Conservation (phyloP, 2,113 vertebrate genomes). For the Nycticryphes semicollaris region DNA sequence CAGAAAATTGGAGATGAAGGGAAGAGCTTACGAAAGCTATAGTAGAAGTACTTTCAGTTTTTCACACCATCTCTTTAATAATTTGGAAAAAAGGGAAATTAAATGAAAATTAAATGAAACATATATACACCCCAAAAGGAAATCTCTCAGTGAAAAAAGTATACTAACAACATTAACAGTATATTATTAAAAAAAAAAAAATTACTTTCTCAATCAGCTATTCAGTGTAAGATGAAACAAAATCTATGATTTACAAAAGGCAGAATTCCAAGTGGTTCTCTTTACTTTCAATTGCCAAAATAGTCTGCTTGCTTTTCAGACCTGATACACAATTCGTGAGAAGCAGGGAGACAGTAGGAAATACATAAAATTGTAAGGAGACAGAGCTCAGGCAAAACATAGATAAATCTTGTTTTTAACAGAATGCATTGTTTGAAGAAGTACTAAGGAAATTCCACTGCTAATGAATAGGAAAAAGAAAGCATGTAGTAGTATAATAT, state of each 20-base stretch:
- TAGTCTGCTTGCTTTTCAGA: slow-evolving; percentile 16
- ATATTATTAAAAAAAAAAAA: not conserved
- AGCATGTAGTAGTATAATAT: not conserved
- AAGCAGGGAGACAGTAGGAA: not conserved
- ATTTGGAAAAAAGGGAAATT: not conserved
- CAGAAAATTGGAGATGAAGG: not conserved
- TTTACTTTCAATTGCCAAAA: slow-evolving; percentile 32
- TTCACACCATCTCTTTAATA: not conserved
- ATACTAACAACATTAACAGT: not conserved
- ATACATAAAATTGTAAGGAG: not conserved
- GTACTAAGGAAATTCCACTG: not conserved
- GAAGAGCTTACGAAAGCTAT: not conserved
- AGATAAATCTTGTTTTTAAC: not conserved
- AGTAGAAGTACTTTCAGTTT: not conserved
- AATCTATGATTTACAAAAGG: slow-evolving; percentile 20
- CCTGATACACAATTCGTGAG: not conserved
- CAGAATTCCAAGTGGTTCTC: slow-evolving; percentile 34
- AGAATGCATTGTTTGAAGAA: not conserved
- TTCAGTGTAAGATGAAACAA: slow-evolving; percentile 4
- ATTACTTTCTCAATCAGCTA: not conserved
- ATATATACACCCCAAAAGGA: not conserved
- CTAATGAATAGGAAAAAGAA: not conserved
- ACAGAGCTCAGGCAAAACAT: not conserved
- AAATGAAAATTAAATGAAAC: not conserved
- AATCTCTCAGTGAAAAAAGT: not conserved